phyloP scores from a whole-genome alignment of 2,113 vertebrate species.

The Caranx melampygus region DNA sequence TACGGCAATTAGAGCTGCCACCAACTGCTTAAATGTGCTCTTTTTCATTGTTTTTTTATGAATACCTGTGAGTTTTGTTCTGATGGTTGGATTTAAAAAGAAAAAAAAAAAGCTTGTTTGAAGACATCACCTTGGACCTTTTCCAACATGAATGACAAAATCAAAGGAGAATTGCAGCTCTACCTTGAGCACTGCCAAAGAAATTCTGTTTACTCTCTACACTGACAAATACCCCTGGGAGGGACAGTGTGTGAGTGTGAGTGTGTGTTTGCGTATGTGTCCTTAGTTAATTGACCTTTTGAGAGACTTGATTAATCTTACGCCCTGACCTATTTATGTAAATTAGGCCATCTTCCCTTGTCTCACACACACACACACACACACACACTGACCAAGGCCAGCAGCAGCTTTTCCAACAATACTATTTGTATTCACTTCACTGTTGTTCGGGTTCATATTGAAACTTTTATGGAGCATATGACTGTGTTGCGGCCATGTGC shows the following conservation, averaged over 20 bases:
- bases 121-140: not conserved
- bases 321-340: not conserved
- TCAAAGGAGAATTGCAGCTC: not conserved
- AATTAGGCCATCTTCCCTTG: not conserved
- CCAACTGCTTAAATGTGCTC: not conserved
- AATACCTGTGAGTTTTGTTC: not conserved
- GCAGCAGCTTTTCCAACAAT: not conserved
- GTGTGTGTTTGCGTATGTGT: not conserved
- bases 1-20: not conserved
- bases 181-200: not conserved
- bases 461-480: conserved; percentile 7
- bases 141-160: not conserved
- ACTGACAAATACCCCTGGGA: not conserved
- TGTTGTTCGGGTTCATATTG: not conserved
- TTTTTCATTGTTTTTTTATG: not conserved
- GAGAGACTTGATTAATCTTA: not conserved
- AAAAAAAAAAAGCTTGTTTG: not conserved
- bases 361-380: not conserved
- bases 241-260: not conserved
- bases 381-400: not conserved
- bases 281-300: not conserved
- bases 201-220: not conserved
- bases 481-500: not conserved
- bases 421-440: conserved; percentile 17
- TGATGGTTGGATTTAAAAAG: not conserved